Evolutionary conservation across 2,797 vertebrate genomes (phyloP).

Genomic region (Enteromius mattozi): DNA sequence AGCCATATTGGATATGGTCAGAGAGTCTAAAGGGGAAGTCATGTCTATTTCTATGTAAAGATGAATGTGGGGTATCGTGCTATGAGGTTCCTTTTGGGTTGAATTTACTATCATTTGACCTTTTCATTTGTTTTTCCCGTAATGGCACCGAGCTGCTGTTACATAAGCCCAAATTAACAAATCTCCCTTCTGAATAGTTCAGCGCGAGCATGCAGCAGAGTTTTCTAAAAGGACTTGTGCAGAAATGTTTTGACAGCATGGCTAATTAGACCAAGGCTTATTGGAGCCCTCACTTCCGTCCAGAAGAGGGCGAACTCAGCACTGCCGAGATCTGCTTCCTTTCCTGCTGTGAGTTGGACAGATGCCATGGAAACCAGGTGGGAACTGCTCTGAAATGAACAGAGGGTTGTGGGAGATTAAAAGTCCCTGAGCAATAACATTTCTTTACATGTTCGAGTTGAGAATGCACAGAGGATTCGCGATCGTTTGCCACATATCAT

Average conservation of each 20-base stretch:
- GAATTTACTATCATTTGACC: slow-evolving; percentile 35
- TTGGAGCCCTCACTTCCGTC: slow-evolving; percentile 77
- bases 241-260: slow-evolving; percentile 76
- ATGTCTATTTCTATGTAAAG: not conserved
- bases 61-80: not conserved
- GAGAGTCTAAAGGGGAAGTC: not conserved
- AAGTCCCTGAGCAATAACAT: slow-evolving; percentile 61
- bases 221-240: slow-evolving; percentile 77
- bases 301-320: slow-evolving; percentile 80
- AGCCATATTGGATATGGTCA: not conserved
- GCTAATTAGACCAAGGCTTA: slow-evolving; percentile 72
- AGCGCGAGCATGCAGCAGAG: slow-evolving; percentile 47
- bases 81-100: slow-evolving; percentile 1
- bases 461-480: slow-evolving; percentile 23
- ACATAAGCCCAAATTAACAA: slow-evolving; percentile 56
- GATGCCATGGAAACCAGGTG: slow-evolving; percentile 70
- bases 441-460: slow-evolving; percentile 56
- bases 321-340: slow-evolving; percentile 76
- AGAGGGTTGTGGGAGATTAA: slow-evolving; percentile 68
- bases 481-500: slow-evolving; percentile 29
- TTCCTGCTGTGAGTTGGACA: slow-evolving; percentile 79
- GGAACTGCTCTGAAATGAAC: slow-evolving; percentile 63
- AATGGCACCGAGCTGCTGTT: slow-evolving; percentile 44
- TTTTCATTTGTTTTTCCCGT: slow-evolving; percentile 34
- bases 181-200: slow-evolving; percentile 24